Percentiles rank a stretch among this genome's conserved stretches.
phyloP scores from a whole-genome alignment of 2,113 vertebrate species.

The Oreocharis arfaki region DNA sequence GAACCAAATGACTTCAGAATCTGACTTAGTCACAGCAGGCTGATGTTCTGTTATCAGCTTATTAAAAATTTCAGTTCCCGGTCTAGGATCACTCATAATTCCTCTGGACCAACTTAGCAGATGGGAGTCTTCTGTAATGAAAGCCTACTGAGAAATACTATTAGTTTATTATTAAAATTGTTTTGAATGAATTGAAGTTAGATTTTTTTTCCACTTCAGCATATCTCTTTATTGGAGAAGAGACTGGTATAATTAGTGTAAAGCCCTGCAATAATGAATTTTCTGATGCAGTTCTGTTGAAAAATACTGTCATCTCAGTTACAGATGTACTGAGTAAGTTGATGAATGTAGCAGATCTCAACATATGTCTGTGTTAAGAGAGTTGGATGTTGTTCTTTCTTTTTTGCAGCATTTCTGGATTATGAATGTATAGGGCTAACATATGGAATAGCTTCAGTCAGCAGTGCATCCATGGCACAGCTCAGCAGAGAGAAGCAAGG shows the following conservation, averaged over 20 bases:
- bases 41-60: background rate
- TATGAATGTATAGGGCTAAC: background rate
- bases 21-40: background rate
- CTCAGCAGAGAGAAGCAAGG: background rate
- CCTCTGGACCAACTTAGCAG: slow-evolving; percentile 13
- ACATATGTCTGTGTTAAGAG: background rate
- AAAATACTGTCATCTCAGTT: background rate
- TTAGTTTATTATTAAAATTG: background rate
- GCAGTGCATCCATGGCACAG: background rate
- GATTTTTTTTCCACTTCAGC: background rate
- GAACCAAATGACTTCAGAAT: background rate
- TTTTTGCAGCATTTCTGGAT: background rate
- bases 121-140: slow-evolving; percentile 18
- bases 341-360: background rate
- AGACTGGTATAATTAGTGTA: background rate
- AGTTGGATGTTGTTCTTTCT: background rate
- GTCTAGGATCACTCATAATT: slow-evolving; percentile 5
- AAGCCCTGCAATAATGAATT: background rate
- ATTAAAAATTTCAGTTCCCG: background rate
- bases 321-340: background rate
- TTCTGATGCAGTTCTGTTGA: background rate
- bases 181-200: background rate
- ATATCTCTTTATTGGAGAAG: background rate
- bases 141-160: background rate
- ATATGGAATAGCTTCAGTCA: background rate